Percentiles rank a stretch among this genome's conserved stretches.
phyloP scores from a whole-genome alignment of 2,797 vertebrate genomes.

The Alauda arvensis region DNA sequence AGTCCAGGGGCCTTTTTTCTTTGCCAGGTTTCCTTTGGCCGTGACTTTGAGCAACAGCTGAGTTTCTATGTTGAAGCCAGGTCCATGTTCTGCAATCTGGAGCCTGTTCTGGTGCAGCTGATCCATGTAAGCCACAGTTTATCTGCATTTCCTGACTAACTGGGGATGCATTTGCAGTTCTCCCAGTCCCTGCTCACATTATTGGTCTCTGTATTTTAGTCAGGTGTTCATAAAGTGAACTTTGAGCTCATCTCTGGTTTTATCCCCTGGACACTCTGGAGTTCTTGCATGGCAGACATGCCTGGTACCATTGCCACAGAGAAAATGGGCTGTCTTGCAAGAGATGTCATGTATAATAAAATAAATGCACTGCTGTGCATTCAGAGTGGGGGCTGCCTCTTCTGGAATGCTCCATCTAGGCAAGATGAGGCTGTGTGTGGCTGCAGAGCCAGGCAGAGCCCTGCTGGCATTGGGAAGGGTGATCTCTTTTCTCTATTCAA shows the following conservation, averaged over 20 bases:
- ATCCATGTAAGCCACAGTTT: slow-evolving; percentile 84
- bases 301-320: not conserved
- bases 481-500: not conserved
- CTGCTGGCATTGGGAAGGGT: not conserved
- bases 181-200: not conserved
- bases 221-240: not conserved
- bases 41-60: slow-evolving; percentile 96
- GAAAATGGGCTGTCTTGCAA: not conserved
- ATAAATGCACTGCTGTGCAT: not conserved
- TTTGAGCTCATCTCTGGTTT: not conserved
- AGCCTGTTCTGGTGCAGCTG: slow-evolving; percentile 90
- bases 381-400: not conserved
- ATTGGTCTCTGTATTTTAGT: not conserved
- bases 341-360: not conserved
- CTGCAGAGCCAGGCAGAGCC: not conserved
- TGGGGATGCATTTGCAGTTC: not conserved
- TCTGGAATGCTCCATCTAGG: not conserved
- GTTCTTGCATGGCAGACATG: not conserved
- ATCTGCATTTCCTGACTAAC: not conserved
- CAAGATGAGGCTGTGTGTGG: not conserved
- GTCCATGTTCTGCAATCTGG: slow-evolving; percentile 94
- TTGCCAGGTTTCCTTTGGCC: slow-evolving; percentile 90
- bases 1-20: not conserved
- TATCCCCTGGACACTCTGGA: not conserved
- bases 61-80: slow-evolving; percentile 96